These are phyloP conservation scores for Stenchaetothrips biformis DNA, from an alignment of 2,888 invertebrate species.

Conservation along the genomic window DNA sequence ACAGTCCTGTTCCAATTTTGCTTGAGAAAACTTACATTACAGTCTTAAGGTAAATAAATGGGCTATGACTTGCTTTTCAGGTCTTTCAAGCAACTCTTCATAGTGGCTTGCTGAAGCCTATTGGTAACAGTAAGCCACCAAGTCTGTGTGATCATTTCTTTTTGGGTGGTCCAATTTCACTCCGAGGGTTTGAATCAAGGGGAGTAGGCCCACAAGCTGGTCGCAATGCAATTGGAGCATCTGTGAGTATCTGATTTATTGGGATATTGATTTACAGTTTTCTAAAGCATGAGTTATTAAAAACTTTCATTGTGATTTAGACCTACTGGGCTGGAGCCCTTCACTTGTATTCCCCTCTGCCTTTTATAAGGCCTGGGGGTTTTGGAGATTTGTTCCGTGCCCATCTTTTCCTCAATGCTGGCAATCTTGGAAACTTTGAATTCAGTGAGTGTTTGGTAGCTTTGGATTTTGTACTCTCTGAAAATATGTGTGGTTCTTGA, in stretches of 20 bases:
- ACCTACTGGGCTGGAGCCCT: conserved; percentile 81
- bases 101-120: conserved; percentile 45
- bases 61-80: conserved; percentile 39
- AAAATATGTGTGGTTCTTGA: neutral
- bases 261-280: neutral
- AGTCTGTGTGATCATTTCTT: conserved; percentile 68
- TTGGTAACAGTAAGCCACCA: conserved; percentile 29
- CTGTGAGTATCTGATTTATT: neutral
- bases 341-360: conserved; percentile 86
- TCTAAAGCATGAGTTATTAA: neutral
- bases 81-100: conserved; percentile 48
- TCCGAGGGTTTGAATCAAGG: conserved; percentile 81
- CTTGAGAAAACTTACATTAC: neutral
- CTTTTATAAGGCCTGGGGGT: conserved; percentile 73
- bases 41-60: neutral
- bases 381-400: conserved; percentile 80
- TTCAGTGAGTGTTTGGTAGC: conserved; percentile 45
- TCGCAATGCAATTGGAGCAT: conserved; percentile 68
- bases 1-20: neutral
- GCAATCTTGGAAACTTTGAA: conserved; percentile 62
- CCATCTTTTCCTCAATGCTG: conserved; percentile 85
- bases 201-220: conserved; percentile 84
- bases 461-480: neutral
- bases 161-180: conserved; percentile 81
- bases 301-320: conserved; percentile 43